These are phyloP conservation scores for Ridgeia piscesae DNA, from an alignment of 1,140 invertebrate genomes.

Conservation along the genomic window DNA sequence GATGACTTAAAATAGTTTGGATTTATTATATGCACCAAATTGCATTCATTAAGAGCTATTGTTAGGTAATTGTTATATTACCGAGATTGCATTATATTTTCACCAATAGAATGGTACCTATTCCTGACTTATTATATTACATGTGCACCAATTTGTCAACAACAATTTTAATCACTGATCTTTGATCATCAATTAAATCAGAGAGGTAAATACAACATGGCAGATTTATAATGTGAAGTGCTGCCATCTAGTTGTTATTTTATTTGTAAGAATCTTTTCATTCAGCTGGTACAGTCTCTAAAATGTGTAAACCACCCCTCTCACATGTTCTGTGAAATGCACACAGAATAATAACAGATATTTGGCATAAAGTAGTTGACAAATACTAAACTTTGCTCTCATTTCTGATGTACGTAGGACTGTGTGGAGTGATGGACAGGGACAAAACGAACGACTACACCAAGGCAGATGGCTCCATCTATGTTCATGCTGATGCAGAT, in stretches of 20 bases:
- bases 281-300: background rate
- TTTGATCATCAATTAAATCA: too few species aligned
- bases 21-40: background rate
- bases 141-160: background rate
- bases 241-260: background rate
- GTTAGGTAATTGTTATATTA: background rate
- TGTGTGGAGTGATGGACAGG: constrained; percentile 45
- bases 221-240: background rate
- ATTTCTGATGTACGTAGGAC: constrained; percentile 34
- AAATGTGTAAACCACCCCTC: background rate
- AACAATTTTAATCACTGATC: background rate
- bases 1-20: background rate
- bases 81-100: background rate
- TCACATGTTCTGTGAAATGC: too few species aligned
- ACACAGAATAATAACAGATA: too few species aligned
- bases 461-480: constrained; percentile 31
- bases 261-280: background rate
- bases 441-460: constrained; percentile 39
- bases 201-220: too few species aligned
- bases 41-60: background rate
- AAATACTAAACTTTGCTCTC: background rate
- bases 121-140: background rate
- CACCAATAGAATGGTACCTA: background rate
- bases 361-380: background rate
- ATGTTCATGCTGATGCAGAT: constrained; percentile 16